These are phyloP conservation scores for Platycnemis pennipes DNA, from an alignment of 2,888 invertebrate species.

Conservation along the genomic window DNA sequence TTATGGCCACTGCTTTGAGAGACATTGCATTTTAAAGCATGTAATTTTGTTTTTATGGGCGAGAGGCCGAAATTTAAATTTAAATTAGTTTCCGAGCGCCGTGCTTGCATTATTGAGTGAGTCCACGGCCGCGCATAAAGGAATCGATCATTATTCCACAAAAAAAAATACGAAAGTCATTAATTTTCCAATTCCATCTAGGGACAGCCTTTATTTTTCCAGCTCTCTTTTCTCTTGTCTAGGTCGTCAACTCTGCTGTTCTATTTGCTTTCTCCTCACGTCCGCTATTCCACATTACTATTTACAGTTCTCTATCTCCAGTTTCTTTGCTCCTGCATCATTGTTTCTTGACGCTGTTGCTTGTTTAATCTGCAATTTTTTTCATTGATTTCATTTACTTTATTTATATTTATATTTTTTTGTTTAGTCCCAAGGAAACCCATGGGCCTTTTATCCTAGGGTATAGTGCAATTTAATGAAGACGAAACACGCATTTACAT, in stretches of 20 bases:
- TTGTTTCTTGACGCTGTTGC: too few relatives aligned
- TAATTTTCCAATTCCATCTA: not conserved
- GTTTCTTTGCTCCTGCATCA: too few relatives aligned
- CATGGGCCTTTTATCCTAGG: too few relatives aligned
- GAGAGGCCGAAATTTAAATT: not conserved
- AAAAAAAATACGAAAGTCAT: slow-evolving; percentile 3
- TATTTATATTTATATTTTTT: too few relatives aligned
- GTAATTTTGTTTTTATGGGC: not conserved
- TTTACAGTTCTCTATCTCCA: too few relatives aligned
- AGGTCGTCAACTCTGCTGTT: not conserved
- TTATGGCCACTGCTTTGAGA: not conserved
- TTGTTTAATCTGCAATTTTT: too few relatives aligned
- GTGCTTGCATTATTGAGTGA: not conserved
- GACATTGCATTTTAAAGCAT: not conserved
- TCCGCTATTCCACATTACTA: not conserved
- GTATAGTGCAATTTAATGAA: too few relatives aligned
- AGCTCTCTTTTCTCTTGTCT: not conserved
- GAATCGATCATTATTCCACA: slow-evolving; percentile 1
- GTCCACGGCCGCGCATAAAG: not conserved
- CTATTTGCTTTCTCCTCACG: not conserved
- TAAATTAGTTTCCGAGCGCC: slow-evolving; percentile 17
- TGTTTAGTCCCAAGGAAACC: too few relatives aligned
- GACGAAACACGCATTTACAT: too few relatives aligned
- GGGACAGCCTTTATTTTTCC: not conserved
- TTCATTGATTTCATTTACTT: too few relatives aligned